phyloP scores from a whole-genome alignment of 2,797 vertebrate species.

The Galago senegalensis region DNA sequence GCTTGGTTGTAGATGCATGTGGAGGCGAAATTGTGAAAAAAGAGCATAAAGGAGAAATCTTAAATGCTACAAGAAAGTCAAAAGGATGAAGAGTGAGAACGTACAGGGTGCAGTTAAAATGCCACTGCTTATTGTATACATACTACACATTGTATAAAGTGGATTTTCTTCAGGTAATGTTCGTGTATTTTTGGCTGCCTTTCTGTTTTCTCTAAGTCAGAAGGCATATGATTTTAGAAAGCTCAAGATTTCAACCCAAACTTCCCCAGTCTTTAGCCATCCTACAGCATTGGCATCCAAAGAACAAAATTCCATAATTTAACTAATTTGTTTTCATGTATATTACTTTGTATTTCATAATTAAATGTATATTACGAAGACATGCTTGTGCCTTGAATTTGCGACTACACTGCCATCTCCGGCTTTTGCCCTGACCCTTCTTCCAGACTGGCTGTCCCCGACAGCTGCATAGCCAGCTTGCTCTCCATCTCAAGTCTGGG shows the following conservation, averaged over 20 bases:
- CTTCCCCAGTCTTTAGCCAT: background rate
- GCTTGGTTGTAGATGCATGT: no score
- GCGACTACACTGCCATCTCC: background rate
- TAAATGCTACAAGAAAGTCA: background rate
- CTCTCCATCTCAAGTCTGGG: background rate
- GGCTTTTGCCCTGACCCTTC: background rate
- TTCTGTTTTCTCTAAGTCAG: background rate
- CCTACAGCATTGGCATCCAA: background rate
- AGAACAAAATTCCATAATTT: background rate
- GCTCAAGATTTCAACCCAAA: background rate
- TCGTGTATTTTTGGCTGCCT: background rate
- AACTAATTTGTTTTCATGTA: background rate
- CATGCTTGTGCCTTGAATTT: background rate
- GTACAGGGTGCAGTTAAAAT: background rate
- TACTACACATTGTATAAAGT: background rate
- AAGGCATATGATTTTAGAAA: background rate
- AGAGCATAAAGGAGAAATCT: background rate
- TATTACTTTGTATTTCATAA: background rate
- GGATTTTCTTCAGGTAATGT: background rate
- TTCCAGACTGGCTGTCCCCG: background rate
- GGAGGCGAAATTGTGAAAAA: background rate
- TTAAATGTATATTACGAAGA: background rate
- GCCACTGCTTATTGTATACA: background rate
- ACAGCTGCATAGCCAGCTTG: background rate
- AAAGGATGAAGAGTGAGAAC: background rate